A percentile compares a stretch with the other conserved stretches of the same genome.
phyloP scores from a whole-genome alignment of 2,797 vertebrate species.

The Borostomias antarcticus region DNA sequence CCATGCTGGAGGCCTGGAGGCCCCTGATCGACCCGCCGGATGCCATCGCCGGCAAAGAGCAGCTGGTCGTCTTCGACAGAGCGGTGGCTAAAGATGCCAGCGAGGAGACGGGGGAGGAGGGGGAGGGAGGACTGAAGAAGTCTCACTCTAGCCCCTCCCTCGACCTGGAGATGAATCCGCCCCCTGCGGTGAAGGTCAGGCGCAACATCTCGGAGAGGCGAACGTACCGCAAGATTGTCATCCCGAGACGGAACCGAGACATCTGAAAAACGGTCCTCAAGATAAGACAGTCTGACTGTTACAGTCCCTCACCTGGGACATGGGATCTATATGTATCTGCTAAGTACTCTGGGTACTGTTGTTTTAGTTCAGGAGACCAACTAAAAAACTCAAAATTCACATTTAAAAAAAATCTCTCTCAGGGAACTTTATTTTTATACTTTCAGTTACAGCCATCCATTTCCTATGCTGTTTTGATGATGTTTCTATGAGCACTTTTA shows the following conservation, averaged over 20 bases:
- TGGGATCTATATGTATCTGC: background rate
- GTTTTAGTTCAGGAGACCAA: background rate
- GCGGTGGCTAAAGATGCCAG: slow-evolving; percentile 56
- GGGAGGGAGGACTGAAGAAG: slow-evolving; percentile 74
- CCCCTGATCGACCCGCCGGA: slow-evolving; percentile 12
- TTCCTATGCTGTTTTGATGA: slow-evolving; percentile 22
- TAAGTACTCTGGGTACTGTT: background rate
- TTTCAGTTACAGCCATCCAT: slow-evolving; percentile 1
- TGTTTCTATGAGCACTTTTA: too few species aligned
- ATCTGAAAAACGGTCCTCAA: slow-evolving; percentile 57
- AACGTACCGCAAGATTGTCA: slow-evolving; percentile 81
- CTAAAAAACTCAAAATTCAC: slow-evolving; percentile 10
- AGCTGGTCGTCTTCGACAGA: slow-evolving; percentile 77
- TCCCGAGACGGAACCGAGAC: slow-evolving; percentile 80
- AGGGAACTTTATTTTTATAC: slow-evolving; percentile 12
- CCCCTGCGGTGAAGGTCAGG: slow-evolving; percentile 62
- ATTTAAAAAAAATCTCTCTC: slow-evolving; percentile 16
- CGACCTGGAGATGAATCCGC: slow-evolving; percentile 72
- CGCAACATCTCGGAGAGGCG: slow-evolving; percentile 89
- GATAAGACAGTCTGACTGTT: background rate
- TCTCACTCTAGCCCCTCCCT: slow-evolving; percentile 91
- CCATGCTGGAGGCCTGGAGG: slow-evolving; percentile 77
- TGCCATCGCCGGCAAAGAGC: background rate
- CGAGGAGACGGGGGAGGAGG: slow-evolving; percentile 38
- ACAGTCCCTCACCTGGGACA: background rate